Conservation (phyloP, 2,113 vertebrate species). For the Phoenicopterus ruber region DNA sequence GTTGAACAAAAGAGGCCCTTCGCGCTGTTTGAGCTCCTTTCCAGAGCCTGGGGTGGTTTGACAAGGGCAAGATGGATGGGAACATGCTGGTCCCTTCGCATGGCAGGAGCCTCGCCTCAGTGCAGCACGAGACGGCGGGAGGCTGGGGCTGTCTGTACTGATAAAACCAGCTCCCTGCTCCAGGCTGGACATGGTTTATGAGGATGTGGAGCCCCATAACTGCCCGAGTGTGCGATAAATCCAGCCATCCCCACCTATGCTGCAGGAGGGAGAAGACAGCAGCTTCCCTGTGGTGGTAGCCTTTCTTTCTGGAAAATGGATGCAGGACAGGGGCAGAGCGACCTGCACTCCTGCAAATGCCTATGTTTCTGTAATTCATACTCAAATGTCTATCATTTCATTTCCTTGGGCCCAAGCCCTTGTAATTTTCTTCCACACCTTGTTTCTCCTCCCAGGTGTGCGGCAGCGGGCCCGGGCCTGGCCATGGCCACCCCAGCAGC, state of each 20-base stretch:
- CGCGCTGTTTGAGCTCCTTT: neutral
- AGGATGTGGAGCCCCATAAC: neutral
- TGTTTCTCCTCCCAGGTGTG: rapidly evolving
- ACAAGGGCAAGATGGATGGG: neutral
- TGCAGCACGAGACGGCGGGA: rapidly evolving
- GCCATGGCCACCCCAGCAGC: too few species aligned
- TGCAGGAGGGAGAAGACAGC: neutral
- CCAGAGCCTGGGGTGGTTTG: neutral
- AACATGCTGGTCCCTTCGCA: rapidly evolving
- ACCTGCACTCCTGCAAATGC: neutral
- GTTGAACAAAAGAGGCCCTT: neutral
- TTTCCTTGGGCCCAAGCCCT: neutral
- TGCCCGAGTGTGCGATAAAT: neutral
- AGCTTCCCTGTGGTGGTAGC: too few species aligned
- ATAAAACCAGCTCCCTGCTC: neutral
- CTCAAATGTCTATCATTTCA: neutral
- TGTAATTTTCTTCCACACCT: neutral
- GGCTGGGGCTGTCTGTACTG: neutral
- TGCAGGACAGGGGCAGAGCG: too few species aligned
- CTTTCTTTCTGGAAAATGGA: neutral
- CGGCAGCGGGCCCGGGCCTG: rapidly evolving
- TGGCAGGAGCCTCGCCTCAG: neutral
- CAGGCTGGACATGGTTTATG: neutral
- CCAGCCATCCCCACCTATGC: neutral
- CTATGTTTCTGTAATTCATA: neutral